Evolutionary conservation across 2,888 invertebrate genomes (phyloP).

Genomic region (Yponomeuta malinellus): DNA sequence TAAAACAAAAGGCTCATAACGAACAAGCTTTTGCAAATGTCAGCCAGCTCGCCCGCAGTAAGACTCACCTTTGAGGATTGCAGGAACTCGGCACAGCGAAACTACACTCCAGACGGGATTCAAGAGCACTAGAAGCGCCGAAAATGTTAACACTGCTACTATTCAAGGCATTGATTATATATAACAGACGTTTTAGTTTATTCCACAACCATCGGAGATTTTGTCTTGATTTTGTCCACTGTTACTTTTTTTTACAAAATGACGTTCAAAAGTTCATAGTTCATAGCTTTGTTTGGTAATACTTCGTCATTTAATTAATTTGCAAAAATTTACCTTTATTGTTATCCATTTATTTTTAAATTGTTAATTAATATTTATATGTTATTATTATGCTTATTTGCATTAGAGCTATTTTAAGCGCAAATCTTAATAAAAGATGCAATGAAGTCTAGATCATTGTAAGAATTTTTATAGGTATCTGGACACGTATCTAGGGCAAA

Average conservation of each 20-base stretch:
- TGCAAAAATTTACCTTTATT: not conserved
- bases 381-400: too few species aligned
- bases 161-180: constrained; percentile 60
- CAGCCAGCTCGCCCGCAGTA: constrained; percentile 31
- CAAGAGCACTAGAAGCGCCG: constrained; percentile 41
- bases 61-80: constrained; percentile 66
- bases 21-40: constrained; percentile 56
- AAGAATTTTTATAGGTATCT: constrained; percentile 8
- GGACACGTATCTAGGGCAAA: constrained; percentile 24
- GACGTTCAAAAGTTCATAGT: constrained; percentile 27
- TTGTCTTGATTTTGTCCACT: constrained; percentile 31
- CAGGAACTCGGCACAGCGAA: constrained; percentile 42
- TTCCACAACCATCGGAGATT: constrained; percentile 42
- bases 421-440: too few species aligned
- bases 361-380: too few species aligned
- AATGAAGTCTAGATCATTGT: not conserved
- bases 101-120: constrained; percentile 45
- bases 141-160: constrained; percentile 35
- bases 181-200: constrained; percentile 59
- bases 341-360: too few species aligned
- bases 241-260: constrained; percentile 42
- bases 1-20: constrained; percentile 20
- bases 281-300: not conserved
- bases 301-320: not conserved
- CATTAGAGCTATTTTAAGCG: too few species aligned